These are phyloP conservation scores for Linnaemya vulpina DNA, from an alignment of 2,888 invertebrate species.

Conservation along the genomic window DNA sequence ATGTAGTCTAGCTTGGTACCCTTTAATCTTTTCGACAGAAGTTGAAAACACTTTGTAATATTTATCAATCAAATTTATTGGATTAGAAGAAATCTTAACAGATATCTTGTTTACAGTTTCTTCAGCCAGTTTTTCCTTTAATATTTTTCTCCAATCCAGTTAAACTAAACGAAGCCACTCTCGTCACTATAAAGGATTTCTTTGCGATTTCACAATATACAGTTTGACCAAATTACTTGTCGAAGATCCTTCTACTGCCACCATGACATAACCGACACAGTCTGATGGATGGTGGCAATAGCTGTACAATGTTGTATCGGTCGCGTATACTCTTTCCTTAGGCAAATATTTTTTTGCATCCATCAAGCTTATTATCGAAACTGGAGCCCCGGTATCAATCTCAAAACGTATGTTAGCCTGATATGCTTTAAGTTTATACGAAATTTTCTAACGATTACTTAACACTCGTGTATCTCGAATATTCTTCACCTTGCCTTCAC, in stretches of 20 bases:
- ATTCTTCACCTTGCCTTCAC: too few relatives aligned
- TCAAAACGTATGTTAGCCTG: too few relatives aligned
- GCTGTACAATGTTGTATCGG: background rate
- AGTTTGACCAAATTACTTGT: background rate
- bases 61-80: background rate
- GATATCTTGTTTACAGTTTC: background rate
- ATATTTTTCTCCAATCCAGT: background rate
- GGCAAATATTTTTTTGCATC: background rate
- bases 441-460: too few relatives aligned
- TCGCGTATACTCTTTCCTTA: background rate
- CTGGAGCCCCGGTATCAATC: too few relatives aligned
- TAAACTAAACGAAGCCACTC: background rate
- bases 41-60: too few relatives aligned
- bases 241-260: background rate
- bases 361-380: background rate
- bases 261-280: too few relatives aligned
- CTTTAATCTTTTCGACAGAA: background rate
- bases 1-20: slow-evolving; percentile 1
- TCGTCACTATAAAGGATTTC: too few relatives aligned
- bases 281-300: background rate
- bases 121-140: background rate
- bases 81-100: background rate
- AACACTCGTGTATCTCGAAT: too few relatives aligned
- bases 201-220: background rate
- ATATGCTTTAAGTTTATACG: too few relatives aligned